Conservation (phyloP, 30 jellyfish, hydroid and myxozoan species). For the Hydractinia symbiolongicarpus region DNA sequence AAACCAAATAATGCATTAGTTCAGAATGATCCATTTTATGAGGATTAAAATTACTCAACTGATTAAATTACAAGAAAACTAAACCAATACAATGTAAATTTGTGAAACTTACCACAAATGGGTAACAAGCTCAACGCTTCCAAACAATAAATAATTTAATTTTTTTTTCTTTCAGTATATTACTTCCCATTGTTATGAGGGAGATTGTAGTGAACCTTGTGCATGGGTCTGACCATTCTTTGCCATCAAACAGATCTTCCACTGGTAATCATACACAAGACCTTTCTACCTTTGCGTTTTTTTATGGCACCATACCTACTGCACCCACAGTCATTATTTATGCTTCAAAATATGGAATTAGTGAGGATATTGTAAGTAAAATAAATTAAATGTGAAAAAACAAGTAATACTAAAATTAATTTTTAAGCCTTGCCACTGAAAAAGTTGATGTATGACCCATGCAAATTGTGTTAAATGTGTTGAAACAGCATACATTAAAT, state of each 20-base stretch:
- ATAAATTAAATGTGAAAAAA: background rate
- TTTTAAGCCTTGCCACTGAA: background rate
- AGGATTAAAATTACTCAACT: too few relatives aligned
- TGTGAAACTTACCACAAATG: background rate
- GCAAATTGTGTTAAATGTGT: too few relatives aligned
- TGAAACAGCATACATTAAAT: too few relatives aligned
- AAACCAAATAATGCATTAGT: background rate
- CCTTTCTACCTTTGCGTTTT: slow-evolving; percentile 47
- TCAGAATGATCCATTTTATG: too few relatives aligned
- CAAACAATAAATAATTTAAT: background rate
- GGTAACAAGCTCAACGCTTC: background rate
- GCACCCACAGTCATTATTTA: slow-evolving; percentile 83
- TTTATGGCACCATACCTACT: slow-evolving; percentile 84
- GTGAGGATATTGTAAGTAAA: slow-evolving; percentile 56
- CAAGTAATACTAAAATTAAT: background rate
- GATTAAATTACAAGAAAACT: too few relatives aligned
- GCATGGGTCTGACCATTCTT: background rate
- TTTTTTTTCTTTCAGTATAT: slow-evolving; percentile 13
- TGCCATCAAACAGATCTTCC: background rate
- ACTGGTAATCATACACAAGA: background rate
- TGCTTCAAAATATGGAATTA: slow-evolving; percentile 55
- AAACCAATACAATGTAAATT: too few relatives aligned
- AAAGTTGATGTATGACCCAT: too few relatives aligned
- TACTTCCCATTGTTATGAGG: slow-evolving; percentile 28
- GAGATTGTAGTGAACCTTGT: background rate